Conservation (phyloP, 2,797 vertebrate genomes). For the Gymnodraco acuticeps region DNA sequence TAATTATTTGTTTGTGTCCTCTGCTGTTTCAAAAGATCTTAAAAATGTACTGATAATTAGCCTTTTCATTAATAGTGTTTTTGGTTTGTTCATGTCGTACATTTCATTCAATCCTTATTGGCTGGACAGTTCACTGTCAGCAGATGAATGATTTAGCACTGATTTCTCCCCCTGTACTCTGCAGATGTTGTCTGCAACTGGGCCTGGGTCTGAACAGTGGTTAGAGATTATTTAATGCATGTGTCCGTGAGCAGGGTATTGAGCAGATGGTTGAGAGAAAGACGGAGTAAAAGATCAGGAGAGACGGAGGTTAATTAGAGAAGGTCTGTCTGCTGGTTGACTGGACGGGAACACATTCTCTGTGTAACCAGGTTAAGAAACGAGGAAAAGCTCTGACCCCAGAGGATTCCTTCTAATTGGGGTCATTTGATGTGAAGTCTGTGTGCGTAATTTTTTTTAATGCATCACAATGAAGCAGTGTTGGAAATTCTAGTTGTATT, state of each 20-base stretch:
- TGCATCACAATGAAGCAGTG: conserved; percentile 25
- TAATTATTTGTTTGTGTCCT: neutral
- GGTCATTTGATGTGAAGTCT: conserved; percentile 87
- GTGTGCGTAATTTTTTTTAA: conserved; percentile 73
- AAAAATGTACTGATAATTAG: neutral
- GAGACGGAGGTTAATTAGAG: conserved; percentile 82
- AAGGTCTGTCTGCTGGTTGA: conserved; percentile 86
- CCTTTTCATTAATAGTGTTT: conserved; percentile 4
- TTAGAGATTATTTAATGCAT: conserved; percentile 31
- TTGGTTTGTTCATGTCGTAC: neutral
- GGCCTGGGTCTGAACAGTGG: conserved; percentile 28
- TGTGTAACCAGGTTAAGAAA: conserved; percentile 89
- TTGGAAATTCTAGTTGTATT: conserved; percentile 35
- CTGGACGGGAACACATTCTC: conserved; percentile 87
- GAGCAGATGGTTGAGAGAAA: conserved; percentile 79
- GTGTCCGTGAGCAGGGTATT: conserved; percentile 52
- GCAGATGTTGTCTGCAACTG: conserved; percentile 10
- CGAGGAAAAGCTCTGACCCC: conserved; percentile 87
- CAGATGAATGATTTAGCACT: conserved; percentile 1
- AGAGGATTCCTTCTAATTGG: conserved; percentile 90
- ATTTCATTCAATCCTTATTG: neutral
- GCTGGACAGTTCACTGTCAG: neutral
- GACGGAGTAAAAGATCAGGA: conserved; percentile 60
- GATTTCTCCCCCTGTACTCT: conserved; percentile 14
- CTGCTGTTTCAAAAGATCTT: neutral